Evolutionary conservation across 1,140 invertebrate genomes (phyloP).

Genomic region (Harlomillsia oculata): DNA sequence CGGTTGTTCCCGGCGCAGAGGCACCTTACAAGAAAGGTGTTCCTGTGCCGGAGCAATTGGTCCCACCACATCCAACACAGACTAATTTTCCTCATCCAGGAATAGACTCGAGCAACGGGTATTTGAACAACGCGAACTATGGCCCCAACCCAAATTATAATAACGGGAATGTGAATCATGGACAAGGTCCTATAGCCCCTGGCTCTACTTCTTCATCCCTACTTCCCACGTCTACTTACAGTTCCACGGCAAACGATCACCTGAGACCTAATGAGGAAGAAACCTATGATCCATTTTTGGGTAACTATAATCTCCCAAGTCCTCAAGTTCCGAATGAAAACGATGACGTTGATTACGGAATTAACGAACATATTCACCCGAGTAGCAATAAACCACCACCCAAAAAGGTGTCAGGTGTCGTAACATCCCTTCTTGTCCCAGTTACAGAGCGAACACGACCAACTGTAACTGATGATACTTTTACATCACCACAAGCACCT

Average conservation of each 20-base stretch:
- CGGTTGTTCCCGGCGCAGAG: conserved; percentile 41
- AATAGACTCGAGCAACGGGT: conserved; percentile 7
- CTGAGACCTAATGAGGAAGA: too few relatives aligned
- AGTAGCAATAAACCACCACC: too few relatives aligned
- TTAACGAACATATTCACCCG: too few relatives aligned
- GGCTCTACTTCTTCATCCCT: too few relatives aligned
- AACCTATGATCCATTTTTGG: too few relatives aligned
- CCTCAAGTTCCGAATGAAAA: too few relatives aligned
- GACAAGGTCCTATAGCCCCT: conserved; percentile 3
- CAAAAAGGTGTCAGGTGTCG: neutral
- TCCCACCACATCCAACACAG: conserved; percentile 44
- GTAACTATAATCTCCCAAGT: too few relatives aligned
- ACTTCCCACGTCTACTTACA: neutral
- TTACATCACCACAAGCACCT: conserved; percentile 6
- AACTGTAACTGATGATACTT: neutral
- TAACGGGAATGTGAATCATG: too few relatives aligned
- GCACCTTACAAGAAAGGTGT: conserved; percentile 54
- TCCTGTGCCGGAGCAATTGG: conserved; percentile 62
- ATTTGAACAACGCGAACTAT: too few relatives aligned
- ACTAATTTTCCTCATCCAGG: conserved; percentile 13
- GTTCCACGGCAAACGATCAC: too few relatives aligned
- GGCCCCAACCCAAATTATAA: neutral
- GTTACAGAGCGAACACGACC: neutral
- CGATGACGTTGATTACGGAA: too few relatives aligned
- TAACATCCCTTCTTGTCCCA: conserved; percentile 14